Evolutionary conservation across 1,140 invertebrate genomes (phyloP), one percentile per base, ranked within the genome.

Genomic region (Drosophila kanapiae): DNA sequence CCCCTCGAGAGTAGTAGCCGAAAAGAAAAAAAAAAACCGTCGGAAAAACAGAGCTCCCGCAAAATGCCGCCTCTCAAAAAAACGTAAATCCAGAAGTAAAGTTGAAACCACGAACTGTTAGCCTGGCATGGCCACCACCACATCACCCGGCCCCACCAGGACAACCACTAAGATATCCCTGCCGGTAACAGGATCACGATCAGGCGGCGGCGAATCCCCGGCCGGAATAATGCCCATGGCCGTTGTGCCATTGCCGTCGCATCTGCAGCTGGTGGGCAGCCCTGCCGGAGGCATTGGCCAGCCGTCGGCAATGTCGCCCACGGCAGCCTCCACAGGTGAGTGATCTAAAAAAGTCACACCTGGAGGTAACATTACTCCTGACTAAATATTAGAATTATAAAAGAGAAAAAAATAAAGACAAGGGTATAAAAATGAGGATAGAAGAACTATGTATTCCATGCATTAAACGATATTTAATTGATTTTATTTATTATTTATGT

Each of bases 281-380:
- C 14, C 78, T 14, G 53, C 60, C 58, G 74, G 64, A 33, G 62
- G 65, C 57, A 54, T 42, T 23, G 56, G 58, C 11, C 82, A 78
- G 82, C 82, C 82, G 82, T 48, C 82, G 82, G 82, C 78, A 85
- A 78, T 80, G 49, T 68, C 83, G 27, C 67, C 83, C 72, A 88
- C 83, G 56, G 53, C 67, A 18, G 69, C 69, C 10, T 54, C 83
- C 49, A 74, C 84, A 84, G 84, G 83, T 87, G 43, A 87, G 83
- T 77, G 33, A 23, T 37, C 13, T 14, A n/a, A n/a, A n/a, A n/a
- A n/a, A n/a, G n/a, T n/a, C n/a, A n/a, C n/a, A n/a, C n/a, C n/a
- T n/a, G n/a, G n/a, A n/a, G n/a, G n/a, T n/a, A n/a, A n/a, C n/a
- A n/a, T n/a, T n/a, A n/a, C n/a, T 13, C 0, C 8, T 4, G 7